phyloP scores from a whole-genome alignment of 2,888 invertebrate genomes.

The Leucoptera coffeella region DNA sequence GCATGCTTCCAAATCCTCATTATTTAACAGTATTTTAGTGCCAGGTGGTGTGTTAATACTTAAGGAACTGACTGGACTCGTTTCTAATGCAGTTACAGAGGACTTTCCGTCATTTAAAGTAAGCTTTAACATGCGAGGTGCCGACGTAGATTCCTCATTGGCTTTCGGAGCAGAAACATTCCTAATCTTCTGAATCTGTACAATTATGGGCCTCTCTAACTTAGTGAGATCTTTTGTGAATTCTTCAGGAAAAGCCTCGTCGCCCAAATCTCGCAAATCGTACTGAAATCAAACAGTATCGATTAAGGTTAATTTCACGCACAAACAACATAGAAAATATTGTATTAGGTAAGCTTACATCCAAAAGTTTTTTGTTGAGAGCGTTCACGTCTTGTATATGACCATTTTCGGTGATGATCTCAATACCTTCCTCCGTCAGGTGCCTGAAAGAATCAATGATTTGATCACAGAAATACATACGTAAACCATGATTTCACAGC shows the following conservation, averaged over 20 bases:
- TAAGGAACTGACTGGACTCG: slow-evolving; percentile 61
- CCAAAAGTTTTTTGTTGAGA: slow-evolving; percentile 60
- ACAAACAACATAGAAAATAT: too few relatives aligned
- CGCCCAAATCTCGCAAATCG: slow-evolving; percentile 79
- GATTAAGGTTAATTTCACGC: neutral
- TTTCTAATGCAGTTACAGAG: slow-evolving; percentile 72
- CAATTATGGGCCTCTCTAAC: slow-evolving; percentile 57
- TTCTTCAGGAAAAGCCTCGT: slow-evolving; percentile 64
- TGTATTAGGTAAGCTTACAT: slow-evolving; percentile 56
- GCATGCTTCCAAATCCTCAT: slow-evolving; percentile 47
- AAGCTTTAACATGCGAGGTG: slow-evolving; percentile 79
- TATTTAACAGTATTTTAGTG: slow-evolving; percentile 62
- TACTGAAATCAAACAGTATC: slow-evolving; percentile 36
- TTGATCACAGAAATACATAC: neutral
- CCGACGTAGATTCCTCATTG: slow-evolving; percentile 76
- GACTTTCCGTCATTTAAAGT: slow-evolving; percentile 81
- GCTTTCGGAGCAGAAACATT: slow-evolving; percentile 88
- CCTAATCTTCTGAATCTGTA: slow-evolving; percentile 83
- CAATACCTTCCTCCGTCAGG: slow-evolving; percentile 65
- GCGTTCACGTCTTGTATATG: slow-evolving; percentile 57
- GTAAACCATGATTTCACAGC: slow-evolving; percentile 1
- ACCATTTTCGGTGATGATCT: slow-evolving; percentile 59
- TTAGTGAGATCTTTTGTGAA: slow-evolving; percentile 52
- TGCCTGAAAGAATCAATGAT: slow-evolving; percentile 53
- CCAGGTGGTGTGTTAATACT: slow-evolving; percentile 86